A percentile compares a stretch with the other conserved stretches of the same genome.
Evolutionary conservation across 2,888 invertebrate genomes (phyloP).

Genomic region (Cheiracanthium punctorium): DNA sequence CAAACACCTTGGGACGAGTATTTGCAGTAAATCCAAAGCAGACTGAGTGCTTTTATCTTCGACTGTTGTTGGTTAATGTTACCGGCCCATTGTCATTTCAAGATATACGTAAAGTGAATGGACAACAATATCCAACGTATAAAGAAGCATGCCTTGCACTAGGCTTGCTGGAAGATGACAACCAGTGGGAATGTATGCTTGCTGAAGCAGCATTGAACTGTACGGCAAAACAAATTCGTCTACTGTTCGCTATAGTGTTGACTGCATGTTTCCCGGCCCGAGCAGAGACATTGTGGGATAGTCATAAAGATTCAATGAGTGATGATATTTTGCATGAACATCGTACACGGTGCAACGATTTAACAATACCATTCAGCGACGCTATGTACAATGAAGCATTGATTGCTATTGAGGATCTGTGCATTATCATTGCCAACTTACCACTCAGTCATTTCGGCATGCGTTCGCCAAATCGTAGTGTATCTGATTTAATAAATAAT

Average conservation of each 20-base stretch:
- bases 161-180: constrained; percentile 43
- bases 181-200: constrained; percentile 38
- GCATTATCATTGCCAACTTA: constrained; percentile 32
- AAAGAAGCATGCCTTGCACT: constrained; percentile 43
- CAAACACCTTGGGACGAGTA: constrained; percentile 4
- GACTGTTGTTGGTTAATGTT: constrained; percentile 19
- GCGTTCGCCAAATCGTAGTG: too few relatives aligned
- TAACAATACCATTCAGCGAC: constrained; percentile 40
- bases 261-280: constrained; percentile 31
- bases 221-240: constrained; percentile 35
- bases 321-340: constrained; percentile 34
- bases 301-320: neutral
- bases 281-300: neutral
- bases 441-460: too few relatives aligned
- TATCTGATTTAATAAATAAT: too few relatives aligned
- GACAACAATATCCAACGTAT: constrained; percentile 21
- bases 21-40: neutral
- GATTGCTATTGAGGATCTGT: constrained; percentile 45
- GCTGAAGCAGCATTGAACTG: constrained; percentile 38
- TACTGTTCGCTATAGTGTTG: constrained; percentile 32
- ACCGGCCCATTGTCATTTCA: constrained; percentile 17
- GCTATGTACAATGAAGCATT: constrained; percentile 49
- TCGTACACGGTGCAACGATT: constrained; percentile 42
- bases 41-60: constrained; percentile 23
- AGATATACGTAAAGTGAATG: constrained; percentile 15